A percentile compares a stretch with the other conserved stretches of the same genome.
These are phyloP conservation scores for Buceros bicornis DNA, from an alignment of 2,797 vertebrate genomes.

Conservation along the genomic window DNA sequence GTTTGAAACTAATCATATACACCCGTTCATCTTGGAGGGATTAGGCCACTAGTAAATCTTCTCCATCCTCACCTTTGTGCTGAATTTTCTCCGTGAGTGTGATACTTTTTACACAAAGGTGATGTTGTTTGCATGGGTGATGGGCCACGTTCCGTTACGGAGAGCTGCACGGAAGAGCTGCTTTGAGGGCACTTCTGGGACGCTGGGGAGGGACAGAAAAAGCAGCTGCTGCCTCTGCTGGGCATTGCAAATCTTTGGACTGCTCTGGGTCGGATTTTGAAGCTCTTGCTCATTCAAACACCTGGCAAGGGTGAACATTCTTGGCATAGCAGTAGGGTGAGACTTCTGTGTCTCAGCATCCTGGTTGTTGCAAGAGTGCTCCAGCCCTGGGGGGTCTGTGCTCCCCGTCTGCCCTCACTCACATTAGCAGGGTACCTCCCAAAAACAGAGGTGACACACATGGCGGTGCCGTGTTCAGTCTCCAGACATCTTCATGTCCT, in stretches of 20 bases:
- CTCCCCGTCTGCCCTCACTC: neutral
- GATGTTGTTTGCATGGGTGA: neutral
- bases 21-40: neutral
- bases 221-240: neutral
- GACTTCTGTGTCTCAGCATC: accelerated
- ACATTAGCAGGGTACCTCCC: neutral
- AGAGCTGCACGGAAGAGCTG: neutral
- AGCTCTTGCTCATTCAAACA: neutral
- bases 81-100: neutral
- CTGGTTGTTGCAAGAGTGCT: neutral
- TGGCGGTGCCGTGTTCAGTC: neutral
- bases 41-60: neutral
- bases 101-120: neutral
- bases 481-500: neutral
- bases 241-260: neutral
- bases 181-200: neutral
- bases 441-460: neutral
- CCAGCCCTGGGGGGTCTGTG: neutral
- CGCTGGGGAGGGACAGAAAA: neutral
- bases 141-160: neutral
- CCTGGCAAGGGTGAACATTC: neutral
- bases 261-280: neutral
- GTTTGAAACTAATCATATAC: neutral
- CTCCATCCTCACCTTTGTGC: neutral
- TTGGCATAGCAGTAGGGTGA: neutral